Base-by-base conservation (phyloP, 1,140 invertebrate species). In the Monochamus saltuarius region DNA sequence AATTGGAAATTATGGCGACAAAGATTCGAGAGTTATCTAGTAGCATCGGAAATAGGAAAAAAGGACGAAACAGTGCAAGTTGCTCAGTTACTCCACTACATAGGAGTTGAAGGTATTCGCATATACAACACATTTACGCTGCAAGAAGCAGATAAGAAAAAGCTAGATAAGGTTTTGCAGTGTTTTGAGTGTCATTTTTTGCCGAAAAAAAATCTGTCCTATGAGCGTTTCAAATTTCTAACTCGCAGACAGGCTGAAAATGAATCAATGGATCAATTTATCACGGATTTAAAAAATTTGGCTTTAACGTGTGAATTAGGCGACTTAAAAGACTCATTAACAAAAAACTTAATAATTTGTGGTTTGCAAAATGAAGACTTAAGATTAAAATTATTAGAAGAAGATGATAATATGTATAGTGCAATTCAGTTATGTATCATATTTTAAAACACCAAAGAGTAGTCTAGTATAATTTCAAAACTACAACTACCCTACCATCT, bases 291-390 rank as follows among this genome's bases (percentile, higher is more conserved):
- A 17, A 52, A 35, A n/a, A 58, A 58, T 19, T 36, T 58, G 40
- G 60, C 60, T 29, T 43, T n/a, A 14, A 47, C 17, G 9, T 67
- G 65, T 53, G 29, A 67, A 52, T 55, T 65, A 10, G 53, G 36
- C 6, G 46, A 56, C 16, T 39, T 65, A 17, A 10, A 43, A n/a
- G 59, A 65, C 39, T 45, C 45, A 42, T 42, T 67, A 35, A 51
- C 56, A 13, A 55, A 50, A 49, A n/a, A 14, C 9, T 59, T 59
- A 40, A 17, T 68, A 11, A 64, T 57, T 1, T 56, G 56, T 55
- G 64, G 64, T 8, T 38, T 61, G 40, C 63, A 55, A 36, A 65
- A 67, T 34, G 50, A 62, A 29, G 22, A 29, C 22, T 29, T 29
- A 29, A 29, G 22, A 29, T 29, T 29, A 29, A 29, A 29, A 29